Conservation (phyloP, 2,888 invertebrate genomes). For the Harpagoxenus sublaevis region DNA sequence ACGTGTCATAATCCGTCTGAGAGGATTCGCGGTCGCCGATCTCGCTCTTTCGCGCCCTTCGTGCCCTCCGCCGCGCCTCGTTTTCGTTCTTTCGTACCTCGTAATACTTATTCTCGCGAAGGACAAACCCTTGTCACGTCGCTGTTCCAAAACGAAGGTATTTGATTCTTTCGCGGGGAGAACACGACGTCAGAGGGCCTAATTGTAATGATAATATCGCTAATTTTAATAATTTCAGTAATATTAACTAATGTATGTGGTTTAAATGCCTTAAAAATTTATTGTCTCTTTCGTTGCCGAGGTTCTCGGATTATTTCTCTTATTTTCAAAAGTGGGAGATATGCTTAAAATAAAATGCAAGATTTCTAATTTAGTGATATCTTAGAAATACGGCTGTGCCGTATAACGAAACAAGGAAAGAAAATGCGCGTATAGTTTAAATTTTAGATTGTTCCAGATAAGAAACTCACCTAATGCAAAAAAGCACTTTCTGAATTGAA, state of each 20-base stretch:
- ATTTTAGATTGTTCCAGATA: neutral
- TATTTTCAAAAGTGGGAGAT: neutral
- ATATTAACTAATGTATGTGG: neutral
- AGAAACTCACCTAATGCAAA: neutral
- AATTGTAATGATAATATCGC: neutral
- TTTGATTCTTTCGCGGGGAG: neutral
- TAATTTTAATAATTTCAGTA: constrained; percentile 13
- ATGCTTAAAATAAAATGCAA: neutral
- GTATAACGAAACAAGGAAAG: neutral
- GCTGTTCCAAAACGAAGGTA: neutral
- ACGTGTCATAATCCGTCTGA: constrained; percentile 83
- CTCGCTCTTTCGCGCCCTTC: constrained; percentile 53
- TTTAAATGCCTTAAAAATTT: neutral
- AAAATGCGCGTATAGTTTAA: neutral
- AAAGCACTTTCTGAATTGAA: constrained; percentile 4
- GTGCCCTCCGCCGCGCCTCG: constrained; percentile 9
- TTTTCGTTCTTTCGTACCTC: constrained; percentile 28
- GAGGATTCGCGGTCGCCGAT: constrained; percentile 72
- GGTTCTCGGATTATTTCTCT: neutral
- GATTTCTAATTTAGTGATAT: neutral
- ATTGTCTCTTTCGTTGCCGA: neutral
- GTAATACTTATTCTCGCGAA: constrained; percentile 16
- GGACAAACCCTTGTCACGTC: constrained; percentile 16
- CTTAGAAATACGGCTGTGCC: neutral
- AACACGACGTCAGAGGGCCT: neutral